phyloP scores from a whole-genome alignment of 1,140 invertebrate genomes.

The Drosophila tsacasi region DNA sequence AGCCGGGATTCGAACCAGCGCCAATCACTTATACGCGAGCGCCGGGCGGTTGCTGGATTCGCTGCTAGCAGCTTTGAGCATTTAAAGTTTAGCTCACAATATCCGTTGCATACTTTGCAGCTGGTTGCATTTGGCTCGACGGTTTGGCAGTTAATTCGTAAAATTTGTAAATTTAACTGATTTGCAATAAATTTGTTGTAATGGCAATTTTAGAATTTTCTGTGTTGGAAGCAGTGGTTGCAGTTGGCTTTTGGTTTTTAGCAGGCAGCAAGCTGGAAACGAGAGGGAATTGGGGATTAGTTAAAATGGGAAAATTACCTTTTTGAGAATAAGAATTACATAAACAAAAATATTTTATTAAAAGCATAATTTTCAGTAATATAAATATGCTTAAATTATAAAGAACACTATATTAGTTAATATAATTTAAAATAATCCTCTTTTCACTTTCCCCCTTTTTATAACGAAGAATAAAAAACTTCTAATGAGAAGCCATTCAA shows the following conservation, averaged over 20 bases:
- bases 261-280: slow-evolving; percentile 41
- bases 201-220: slow-evolving; percentile 44
- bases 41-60: slow-evolving; percentile 17
- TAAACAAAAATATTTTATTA: not conserved
- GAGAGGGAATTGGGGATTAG: not conserved
- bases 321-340: not conserved
- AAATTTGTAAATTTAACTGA: not conserved
- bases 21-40: slow-evolving; percentile 47
- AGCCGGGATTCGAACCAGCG: slow-evolving; percentile 36
- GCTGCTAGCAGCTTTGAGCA: slow-evolving; percentile 45
- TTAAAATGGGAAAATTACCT: not conserved
- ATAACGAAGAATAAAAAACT: not conserved
- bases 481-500: not conserved
- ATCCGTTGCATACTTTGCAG: slow-evolving; percentile 46
- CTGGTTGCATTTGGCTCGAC: slow-evolving; percentile 16
- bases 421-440: not conserved
- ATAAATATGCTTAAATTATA: not conserved
- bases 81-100: slow-evolving; percentile 42
- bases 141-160: slow-evolving; percentile 43
- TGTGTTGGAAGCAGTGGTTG: slow-evolving; percentile 61
- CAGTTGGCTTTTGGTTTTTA: slow-evolving; percentile 29
- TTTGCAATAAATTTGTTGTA: not conserved
- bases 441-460: not conserved
- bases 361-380: not conserved
- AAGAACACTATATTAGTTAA: not conserved